phyloP scores from a whole-genome alignment of 1,140 invertebrate species.

The Lordiphosa clarofinis region DNA sequence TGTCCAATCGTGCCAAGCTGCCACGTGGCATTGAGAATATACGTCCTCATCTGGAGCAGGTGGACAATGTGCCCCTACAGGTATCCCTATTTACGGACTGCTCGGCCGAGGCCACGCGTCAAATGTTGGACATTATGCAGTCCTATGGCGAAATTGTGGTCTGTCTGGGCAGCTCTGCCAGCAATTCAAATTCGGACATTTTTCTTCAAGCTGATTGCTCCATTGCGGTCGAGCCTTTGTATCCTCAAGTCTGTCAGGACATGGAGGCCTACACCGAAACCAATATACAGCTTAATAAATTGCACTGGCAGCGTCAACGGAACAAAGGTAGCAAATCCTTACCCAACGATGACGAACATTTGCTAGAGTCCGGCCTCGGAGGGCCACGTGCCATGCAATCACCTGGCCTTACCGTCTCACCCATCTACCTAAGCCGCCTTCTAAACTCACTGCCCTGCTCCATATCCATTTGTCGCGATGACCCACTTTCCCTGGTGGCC shows the following conservation, averaged over 20 bases:
- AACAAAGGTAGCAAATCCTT: slow-evolving; percentile 15
- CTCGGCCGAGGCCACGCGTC: slow-evolving; percentile 90
- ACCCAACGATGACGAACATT: slow-evolving; percentile 40
- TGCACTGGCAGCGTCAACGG: slow-evolving; percentile 43
- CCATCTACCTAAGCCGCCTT: slow-evolving; percentile 89
- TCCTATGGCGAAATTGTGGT: slow-evolving; percentile 95
- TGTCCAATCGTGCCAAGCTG: slow-evolving; percentile 95
- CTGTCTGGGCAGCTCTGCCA: slow-evolving; percentile 93
- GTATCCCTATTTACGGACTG: slow-evolving; percentile 99
- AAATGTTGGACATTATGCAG: slow-evolving; percentile 98
- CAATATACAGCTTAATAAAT: slow-evolving; percentile 71
- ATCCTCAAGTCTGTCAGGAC: slow-evolving; percentile 92
- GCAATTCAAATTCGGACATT: slow-evolving; percentile 92
- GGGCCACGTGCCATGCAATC: slow-evolving; percentile 66
- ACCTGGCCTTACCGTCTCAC: slow-evolving; percentile 82
- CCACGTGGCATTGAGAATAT: slow-evolving; percentile 98
- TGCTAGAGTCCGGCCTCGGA: slow-evolving; percentile 55
- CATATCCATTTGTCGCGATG: slow-evolving; percentile 87
- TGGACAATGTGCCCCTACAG: slow-evolving; percentile 97
- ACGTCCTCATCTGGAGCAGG: slow-evolving; percentile 94
- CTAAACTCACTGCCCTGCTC: slow-evolving; percentile 95
- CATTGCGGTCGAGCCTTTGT: slow-evolving; percentile 94
- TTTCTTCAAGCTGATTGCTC: slow-evolving; percentile 96
- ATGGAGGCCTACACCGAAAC: slow-evolving; percentile 81
- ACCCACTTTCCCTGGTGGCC: slow-evolving; percentile 85